Conservation (phyloP, 2,888 invertebrate genomes). For the Harmothoe impar region DNA sequence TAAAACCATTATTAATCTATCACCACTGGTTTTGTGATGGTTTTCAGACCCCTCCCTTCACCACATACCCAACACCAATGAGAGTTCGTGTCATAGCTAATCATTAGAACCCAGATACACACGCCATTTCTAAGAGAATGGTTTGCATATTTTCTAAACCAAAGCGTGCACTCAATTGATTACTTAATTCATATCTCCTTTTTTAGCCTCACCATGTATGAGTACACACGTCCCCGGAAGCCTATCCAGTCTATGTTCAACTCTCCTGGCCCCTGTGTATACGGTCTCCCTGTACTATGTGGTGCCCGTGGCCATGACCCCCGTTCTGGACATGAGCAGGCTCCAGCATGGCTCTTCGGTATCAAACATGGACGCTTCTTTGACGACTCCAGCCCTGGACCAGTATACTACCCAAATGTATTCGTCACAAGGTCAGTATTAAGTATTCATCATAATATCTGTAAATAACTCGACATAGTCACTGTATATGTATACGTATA, state of each 20-base stretch:
- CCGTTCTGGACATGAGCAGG: constrained; percentile 35
- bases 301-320: constrained; percentile 55
- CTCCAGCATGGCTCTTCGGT: constrained; percentile 59
- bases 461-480: no score
- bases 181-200: neutral
- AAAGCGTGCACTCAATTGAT: no score
- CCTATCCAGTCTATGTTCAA: constrained; percentile 55
- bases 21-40: no score
- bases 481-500: no score
- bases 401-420: constrained; percentile 62
- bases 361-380: constrained; percentile 62
- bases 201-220: constrained; percentile 50
- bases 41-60: no score
- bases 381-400: constrained; percentile 60
- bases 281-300: constrained; percentile 50
- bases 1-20: no score
- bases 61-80: no score
- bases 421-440: constrained; percentile 43
- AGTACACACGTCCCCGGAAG: constrained; percentile 60
- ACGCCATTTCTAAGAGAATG: no score
- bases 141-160: no score
- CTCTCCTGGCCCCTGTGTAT: constrained; percentile 59
- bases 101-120: no score
- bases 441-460: no score
- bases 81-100: no score